Evolutionary conservation across 2,113 vertebrate genomes (phyloP).

Genomic region (Cichladusa arquata): DNA sequence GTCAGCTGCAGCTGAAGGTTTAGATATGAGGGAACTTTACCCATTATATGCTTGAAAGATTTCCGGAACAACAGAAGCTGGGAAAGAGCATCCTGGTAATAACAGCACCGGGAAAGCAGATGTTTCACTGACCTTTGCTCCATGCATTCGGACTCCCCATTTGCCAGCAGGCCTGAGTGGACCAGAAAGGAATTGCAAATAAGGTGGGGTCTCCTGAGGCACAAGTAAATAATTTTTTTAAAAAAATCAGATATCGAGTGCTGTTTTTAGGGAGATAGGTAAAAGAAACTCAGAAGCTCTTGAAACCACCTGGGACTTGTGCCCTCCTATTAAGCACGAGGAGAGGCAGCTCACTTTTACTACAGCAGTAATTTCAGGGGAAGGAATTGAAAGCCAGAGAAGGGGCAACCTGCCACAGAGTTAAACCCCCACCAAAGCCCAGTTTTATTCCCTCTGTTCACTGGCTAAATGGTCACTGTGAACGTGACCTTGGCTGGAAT

Average conservation of each 20-base stretch:
- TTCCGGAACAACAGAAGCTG: slow-evolving; percentile 40
- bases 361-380: not conserved
- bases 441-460: not conserved
- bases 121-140: slow-evolving; percentile 53
- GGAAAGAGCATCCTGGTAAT: slow-evolving; percentile 45
- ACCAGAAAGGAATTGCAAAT: slow-evolving; percentile 20
- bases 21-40: slow-evolving; percentile 57
- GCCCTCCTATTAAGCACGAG: not conserved
- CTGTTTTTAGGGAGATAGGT: not conserved
- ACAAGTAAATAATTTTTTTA: not conserved
- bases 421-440: not conserved
- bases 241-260: not conserved
- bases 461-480: not conserved
- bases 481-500: not conserved
- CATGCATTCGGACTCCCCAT: not conserved
- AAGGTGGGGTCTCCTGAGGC: not conserved
- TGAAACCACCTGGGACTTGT: not conserved
- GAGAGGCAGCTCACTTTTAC: not conserved
- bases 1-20: slow-evolving; percentile 62
- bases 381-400: not conserved
- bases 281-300: not conserved
- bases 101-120: slow-evolving; percentile 53
- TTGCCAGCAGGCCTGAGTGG: slow-evolving; percentile 6
- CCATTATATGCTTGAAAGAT: slow-evolving; percentile 70
- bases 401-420: not conserved